phyloP scores from a whole-genome alignment of 64 coral and sea anemone species.

The Porites australiensis region DNA sequence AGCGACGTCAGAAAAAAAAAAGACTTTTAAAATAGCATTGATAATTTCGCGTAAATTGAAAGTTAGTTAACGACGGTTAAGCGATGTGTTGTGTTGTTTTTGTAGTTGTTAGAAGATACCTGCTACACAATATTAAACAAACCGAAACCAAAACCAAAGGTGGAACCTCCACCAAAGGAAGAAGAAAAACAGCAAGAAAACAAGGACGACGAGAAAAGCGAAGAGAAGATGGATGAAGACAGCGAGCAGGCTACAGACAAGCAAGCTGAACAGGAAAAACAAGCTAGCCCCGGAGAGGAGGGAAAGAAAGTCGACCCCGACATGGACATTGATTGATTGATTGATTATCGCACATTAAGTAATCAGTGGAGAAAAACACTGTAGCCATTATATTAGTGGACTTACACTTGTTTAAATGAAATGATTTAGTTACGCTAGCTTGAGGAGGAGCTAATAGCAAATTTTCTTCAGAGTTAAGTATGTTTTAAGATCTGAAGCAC shows the following conservation, averaged over 20 bases:
- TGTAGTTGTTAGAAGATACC: constrained; percentile 77
- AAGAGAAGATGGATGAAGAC: constrained; percentile 77
- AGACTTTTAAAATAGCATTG: too few species aligned
- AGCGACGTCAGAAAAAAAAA: too few species aligned
- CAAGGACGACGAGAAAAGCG: background rate
- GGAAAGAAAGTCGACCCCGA: background rate
- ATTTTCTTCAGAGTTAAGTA: too few species aligned
- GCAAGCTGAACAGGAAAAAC: background rate
- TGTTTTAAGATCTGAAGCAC: too few species aligned
- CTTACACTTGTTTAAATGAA: too few species aligned
- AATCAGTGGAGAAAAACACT: background rate
- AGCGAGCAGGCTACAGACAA: background rate
- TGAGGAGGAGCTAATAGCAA: too few species aligned
- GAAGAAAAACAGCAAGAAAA: constrained; percentile 79
- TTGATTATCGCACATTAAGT: background rate
- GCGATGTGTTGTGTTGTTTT: background rate
- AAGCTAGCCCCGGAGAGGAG: constrained; percentile 1
- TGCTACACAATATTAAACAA: constrained; percentile 85
- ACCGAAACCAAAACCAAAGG: constrained; percentile 89
- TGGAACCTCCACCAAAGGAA: constrained; percentile 79
- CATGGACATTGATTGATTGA: constrained; percentile 29
- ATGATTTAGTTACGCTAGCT: too few species aligned
- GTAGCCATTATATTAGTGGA: too few species aligned
- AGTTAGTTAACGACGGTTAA: background rate
- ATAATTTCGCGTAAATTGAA: too few species aligned